phyloP scores from a whole-genome alignment of 2,113 vertebrate species.

The Nesogale talazaci region DNA sequence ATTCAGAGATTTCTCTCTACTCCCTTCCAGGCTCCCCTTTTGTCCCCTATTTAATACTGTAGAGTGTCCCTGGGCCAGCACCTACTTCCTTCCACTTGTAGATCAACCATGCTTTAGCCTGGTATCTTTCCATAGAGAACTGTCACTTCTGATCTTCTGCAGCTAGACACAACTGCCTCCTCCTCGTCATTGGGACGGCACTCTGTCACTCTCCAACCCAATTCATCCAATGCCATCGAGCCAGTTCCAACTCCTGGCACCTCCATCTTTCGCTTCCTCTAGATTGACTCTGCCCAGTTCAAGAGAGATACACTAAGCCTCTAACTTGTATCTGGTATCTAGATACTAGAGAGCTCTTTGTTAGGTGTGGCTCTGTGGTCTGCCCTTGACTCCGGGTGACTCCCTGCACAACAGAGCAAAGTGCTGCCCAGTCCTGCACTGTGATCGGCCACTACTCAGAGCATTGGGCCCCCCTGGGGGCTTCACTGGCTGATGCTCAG shows the following conservation, averaged over 20 bases:
- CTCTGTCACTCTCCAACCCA: rapidly evolving
- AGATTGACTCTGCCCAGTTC: rapidly evolving
- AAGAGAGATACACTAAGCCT: rapidly evolving
- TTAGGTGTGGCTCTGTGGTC: neutral
- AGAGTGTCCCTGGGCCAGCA: rapidly evolving
- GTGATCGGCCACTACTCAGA: neutral
- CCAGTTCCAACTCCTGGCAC: no score
- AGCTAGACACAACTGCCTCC: neutral
- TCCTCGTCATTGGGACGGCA: rapidly evolving
- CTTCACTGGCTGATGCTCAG: neutral
- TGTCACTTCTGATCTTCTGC: neutral
- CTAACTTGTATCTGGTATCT: neutral
- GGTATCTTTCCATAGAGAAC: neutral
- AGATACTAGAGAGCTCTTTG: neutral
- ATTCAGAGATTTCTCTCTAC: rapidly evolving
- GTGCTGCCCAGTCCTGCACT: neutral
- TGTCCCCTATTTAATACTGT: rapidly evolving
- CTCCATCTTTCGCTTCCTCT: neutral
- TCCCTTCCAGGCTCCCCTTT: rapidly evolving
- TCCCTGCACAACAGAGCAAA: neutral
- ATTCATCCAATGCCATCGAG: no score
- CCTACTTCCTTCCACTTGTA: neutral
- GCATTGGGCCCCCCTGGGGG: neutral
- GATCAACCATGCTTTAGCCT: neutral
- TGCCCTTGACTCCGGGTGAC: neutral